Conservation (phyloP, 2,797 vertebrate genomes). For the Dicrostonyx torquatus region DNA sequence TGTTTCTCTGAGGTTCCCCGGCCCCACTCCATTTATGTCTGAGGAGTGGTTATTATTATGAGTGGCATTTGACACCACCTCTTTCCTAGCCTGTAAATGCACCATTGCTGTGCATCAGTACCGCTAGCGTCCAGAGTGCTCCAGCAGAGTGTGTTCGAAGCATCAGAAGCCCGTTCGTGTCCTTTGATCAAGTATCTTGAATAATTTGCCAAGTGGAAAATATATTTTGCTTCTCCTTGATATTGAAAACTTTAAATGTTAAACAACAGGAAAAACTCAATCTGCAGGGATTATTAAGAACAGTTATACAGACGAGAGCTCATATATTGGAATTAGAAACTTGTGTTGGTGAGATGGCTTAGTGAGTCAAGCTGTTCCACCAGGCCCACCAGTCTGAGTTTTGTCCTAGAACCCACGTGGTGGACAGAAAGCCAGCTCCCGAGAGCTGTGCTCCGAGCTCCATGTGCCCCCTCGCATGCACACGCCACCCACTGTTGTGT, state of each 20-base stretch:
- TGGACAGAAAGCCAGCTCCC: neutral
- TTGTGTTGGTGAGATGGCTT: too few relatives aligned
- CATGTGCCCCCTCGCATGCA: neutral
- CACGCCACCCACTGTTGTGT: too few relatives aligned
- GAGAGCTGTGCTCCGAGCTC: neutral
- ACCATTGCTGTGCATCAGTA: neutral
- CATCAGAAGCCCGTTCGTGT: neutral
- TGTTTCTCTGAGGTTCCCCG: neutral
- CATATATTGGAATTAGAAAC: neutral
- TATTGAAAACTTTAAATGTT: slow-evolving; percentile 29
- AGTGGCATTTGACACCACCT: neutral
- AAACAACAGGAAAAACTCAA: neutral
- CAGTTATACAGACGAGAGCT: neutral
- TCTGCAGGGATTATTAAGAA: slow-evolving; percentile 1
- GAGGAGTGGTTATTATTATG: neutral
- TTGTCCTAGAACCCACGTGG: neutral
- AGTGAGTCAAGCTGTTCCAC: neutral
- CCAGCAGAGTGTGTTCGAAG: neutral
- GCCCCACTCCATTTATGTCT: neutral
- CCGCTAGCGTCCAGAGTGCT: neutral
- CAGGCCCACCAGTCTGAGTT: neutral
- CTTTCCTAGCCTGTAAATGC: neutral
- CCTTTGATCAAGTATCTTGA: slow-evolving; percentile 1
- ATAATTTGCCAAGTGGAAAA: slow-evolving; percentile 16
- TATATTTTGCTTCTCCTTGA: slow-evolving; percentile 6